Conservation (phyloP, 2,888 invertebrate genomes). For the Macropis europaea region DNA sequence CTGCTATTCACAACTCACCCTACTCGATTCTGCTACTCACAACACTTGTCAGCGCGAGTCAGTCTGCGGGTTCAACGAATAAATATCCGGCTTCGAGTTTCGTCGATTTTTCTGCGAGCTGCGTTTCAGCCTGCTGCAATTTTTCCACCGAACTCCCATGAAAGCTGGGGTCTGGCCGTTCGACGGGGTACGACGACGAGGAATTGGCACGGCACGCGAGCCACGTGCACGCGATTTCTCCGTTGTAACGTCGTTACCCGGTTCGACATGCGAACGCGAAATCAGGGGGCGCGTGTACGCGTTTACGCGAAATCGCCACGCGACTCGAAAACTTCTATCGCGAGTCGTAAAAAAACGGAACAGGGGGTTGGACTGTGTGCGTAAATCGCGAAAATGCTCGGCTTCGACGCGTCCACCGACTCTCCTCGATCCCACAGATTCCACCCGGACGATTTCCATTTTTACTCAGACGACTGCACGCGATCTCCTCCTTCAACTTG, state of each 20-base stretch:
- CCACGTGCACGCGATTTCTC: slow-evolving; percentile 41
- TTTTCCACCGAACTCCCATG: not conserved
- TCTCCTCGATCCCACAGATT: not conserved
- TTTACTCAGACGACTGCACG: slow-evolving; percentile 17
- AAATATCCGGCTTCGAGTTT: too few species aligned
- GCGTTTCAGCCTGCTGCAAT: too few species aligned
- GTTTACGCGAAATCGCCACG: slow-evolving; percentile 31
- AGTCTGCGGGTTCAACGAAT: too few species aligned
- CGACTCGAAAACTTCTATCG: slow-evolving; percentile 1
- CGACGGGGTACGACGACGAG: slow-evolving; percentile 36
- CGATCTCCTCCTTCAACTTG: too few species aligned
- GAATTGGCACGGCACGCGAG: slow-evolving; percentile 52
- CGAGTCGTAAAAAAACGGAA: not conserved
- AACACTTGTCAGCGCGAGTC: too few species aligned
- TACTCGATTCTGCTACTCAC: too few species aligned
- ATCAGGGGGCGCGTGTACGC: slow-evolving; percentile 25
- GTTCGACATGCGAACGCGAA: slow-evolving; percentile 46
- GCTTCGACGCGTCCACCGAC: not conserved
- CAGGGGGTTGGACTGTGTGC: not conserved
- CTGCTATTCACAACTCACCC: too few species aligned
- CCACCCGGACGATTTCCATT: slow-evolving; percentile 6
- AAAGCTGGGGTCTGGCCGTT: slow-evolving; percentile 46
- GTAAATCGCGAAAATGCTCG: not conserved
- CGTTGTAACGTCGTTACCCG: slow-evolving; percentile 27
- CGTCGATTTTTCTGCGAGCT: too few species aligned